Percentiles rank a stretch among this genome's conserved stretches.
These are phyloP conservation scores for Strix uralensis DNA, from an alignment of 2,113 vertebrate species.

Conservation along the genomic window DNA sequence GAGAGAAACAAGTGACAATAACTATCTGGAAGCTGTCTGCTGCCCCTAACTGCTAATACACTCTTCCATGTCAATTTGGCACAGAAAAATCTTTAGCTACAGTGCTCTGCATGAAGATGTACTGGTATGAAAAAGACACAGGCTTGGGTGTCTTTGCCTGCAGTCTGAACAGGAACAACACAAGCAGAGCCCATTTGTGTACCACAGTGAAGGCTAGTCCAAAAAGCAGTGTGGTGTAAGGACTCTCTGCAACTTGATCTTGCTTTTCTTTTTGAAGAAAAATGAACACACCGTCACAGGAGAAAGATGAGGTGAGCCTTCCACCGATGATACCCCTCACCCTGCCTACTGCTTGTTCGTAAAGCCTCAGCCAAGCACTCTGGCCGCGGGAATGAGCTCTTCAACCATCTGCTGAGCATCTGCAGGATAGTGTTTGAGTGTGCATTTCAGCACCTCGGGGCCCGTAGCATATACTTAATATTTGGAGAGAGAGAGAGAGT, in stretches of 20 bases:
- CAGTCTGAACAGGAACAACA: rapidly evolving
- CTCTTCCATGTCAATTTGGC: neutral
- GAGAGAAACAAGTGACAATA: neutral
- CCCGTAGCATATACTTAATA: neutral
- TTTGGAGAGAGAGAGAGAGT: neutral
- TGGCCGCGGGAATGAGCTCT: neutral
- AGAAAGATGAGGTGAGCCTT: neutral
- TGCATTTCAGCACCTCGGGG: neutral
- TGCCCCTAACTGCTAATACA: neutral
- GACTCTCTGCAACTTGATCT: neutral
- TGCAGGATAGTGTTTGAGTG: neutral
- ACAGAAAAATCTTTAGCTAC: neutral
- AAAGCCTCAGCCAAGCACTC: neutral
- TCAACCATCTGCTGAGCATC: neutral
- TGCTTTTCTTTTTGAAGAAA: neutral
- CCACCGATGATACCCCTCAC: neutral
- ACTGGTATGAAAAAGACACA: neutral
- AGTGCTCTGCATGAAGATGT: neutral
- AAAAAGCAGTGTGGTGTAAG: neutral
- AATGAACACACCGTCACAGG: rapidly evolving
- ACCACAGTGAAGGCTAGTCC: neutral
- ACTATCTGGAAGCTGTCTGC: neutral
- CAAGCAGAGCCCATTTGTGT: neutral
- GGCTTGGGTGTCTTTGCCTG: neutral
- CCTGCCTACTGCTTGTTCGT: neutral